Conservation (phyloP, 2,797 vertebrate species). For the Hippopotamyrus pictus region DNA sequence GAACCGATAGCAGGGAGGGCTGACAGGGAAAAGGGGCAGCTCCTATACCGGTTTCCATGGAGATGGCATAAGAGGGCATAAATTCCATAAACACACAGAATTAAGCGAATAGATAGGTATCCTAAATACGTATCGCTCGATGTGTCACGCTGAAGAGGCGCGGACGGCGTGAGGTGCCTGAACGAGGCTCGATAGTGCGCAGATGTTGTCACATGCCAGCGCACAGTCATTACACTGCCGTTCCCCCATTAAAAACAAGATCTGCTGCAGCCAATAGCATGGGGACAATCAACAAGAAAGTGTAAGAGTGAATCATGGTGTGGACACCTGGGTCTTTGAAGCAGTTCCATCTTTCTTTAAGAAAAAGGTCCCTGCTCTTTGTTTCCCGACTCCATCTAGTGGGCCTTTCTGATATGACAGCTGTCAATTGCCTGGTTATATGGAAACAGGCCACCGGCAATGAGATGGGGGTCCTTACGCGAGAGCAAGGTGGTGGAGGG, state of each 20-base stretch:
- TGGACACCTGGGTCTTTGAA: neutral
- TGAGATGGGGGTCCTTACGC: conserved; percentile 63
- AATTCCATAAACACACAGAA: conserved; percentile 23
- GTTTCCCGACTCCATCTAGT: neutral
- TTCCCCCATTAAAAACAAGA: neutral
- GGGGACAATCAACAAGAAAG: neutral
- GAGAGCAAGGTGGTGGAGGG: conserved; percentile 72
- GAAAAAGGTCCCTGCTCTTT: neutral
- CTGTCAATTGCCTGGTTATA: neutral
- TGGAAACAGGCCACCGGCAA: neutral
- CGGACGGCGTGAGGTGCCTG: neutral
- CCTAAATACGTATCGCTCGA: neutral
- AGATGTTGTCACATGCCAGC: neutral
- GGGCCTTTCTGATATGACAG: neutral
- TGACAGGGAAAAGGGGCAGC: neutral
- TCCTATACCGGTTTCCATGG: neutral
- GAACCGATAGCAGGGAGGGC: neutral
- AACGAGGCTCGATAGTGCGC: neutral
- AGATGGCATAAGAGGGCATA: neutral
- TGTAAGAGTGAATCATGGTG: neutral
- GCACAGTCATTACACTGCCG: neutral
- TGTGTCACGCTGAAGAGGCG: neutral
- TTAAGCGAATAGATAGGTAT: neutral
- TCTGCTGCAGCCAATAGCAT: neutral
- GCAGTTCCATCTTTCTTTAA: neutral